Base-by-base conservation (phyloP, 2,113 vertebrate genomes). In the Solenodon paradoxus region DNA sequence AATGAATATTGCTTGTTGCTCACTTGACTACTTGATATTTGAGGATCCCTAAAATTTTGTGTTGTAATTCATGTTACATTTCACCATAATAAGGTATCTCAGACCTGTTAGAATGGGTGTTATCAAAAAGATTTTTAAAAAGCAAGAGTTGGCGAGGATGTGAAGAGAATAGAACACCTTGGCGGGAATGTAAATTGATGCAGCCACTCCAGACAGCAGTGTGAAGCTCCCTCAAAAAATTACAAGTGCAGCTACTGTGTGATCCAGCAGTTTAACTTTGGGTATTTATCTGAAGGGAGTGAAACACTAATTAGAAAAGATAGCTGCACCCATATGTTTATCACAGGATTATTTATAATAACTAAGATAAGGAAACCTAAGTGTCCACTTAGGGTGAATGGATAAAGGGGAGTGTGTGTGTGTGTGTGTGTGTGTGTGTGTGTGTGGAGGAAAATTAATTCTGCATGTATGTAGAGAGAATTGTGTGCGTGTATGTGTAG, bases 41-140 rank as follows among this genome's bases (percentile, higher is more conserved):
- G 59, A 90, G 51, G 49, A 74, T 1, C 16, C 40, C 38, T 74
- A 40, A 63, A 55, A 17, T 49, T 86, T 68, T 89, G 61, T 74
- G 10, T 97, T 92, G 71, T 64, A 86, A 32, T 94, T 92, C 26
- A 32, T 51, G 8, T 71, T 94, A 78, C 78, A 74, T 22, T 40
- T 92, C 35, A 66, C 47, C 17, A n/a, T 13, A 64, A 16, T 64
- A 15, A n/a, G 63, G 17, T n/a, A 64, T 64, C 63, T n/a, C 63
- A 64, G 30, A 64, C 32, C 63, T 32, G 32, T n/a, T 30, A 16
- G 30, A 64, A 64, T 64, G 61, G 24, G 10, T n/a, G 11, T 63
- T 64, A 64, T 64, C 61, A 64, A 64, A 64, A 64, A 32, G 30
- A 64, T 30, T n/a, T n/a, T n/a, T n/a, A 64, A 63, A 11, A 7